A percentile compares a stretch with the other conserved stretches of the same genome.
These are phyloP conservation scores for Cyclura pinguis DNA, from an alignment of 2,797 vertebrate species.

Conservation along the genomic window DNA sequence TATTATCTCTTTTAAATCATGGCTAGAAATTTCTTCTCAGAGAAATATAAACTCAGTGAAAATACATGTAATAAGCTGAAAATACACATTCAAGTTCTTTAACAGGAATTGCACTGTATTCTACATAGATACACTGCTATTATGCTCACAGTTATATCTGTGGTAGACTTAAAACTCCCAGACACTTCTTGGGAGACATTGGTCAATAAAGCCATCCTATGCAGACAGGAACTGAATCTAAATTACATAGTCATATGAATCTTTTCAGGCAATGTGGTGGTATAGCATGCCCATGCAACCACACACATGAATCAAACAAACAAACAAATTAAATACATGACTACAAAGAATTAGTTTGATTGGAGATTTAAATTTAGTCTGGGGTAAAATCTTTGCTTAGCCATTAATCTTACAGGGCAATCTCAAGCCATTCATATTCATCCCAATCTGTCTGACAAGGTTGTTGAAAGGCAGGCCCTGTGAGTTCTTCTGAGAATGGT, in stretches of 20 bases:
- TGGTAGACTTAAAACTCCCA: not conserved
- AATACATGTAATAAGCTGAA: constrained; percentile 37
- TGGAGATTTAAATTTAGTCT: too few species aligned
- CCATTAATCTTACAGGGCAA: not conserved
- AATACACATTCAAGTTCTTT: not conserved
- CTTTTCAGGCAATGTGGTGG: not conserved
- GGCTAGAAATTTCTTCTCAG: not conserved
- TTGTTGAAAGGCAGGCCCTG: not conserved
- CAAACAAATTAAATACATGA: too few species aligned
- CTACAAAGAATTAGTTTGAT: not conserved
- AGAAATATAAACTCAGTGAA: constrained; percentile 2
- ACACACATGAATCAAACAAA: not conserved
- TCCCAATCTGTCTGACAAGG: not conserved
- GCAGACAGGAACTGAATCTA: not conserved
- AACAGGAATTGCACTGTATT: constrained; percentile 20
- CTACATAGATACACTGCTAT: not conserved
- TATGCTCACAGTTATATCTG: not conserved
- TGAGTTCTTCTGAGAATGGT: not conserved
- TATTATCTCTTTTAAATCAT: constrained; percentile 7
- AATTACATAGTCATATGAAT: not conserved
- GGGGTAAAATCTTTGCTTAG: not conserved
- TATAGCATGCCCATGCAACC: not conserved
- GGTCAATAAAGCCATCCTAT: not conserved
- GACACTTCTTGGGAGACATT: not conserved
- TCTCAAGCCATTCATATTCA: not conserved